phyloP scores from a whole-genome alignment of 2,888 invertebrate genomes.

The Ophraella communa region DNA sequence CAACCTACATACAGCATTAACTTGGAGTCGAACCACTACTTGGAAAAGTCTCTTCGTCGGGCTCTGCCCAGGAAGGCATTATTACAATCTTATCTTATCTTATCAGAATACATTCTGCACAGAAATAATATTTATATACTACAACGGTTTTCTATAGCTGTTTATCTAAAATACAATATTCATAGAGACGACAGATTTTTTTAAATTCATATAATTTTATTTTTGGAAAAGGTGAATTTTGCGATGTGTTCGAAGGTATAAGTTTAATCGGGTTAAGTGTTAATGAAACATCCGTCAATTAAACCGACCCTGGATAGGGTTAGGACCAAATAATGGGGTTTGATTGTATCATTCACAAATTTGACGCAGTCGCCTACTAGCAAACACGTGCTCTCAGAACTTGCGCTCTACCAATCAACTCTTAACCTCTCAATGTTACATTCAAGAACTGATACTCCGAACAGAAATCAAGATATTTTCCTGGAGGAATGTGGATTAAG shows the following conservation, averaged over 20 bases:
- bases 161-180: no score
- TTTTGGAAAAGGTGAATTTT: background rate
- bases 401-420: slow-evolving; percentile 12
- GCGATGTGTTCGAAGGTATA: background rate
- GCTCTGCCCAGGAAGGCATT: no score
- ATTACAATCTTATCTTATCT: no score
- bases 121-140: no score
- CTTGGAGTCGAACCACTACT: no score
- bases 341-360: slow-evolving; percentile 46
- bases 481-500: slow-evolving; percentile 1
- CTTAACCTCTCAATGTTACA: slow-evolving; percentile 34
- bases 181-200: no score
- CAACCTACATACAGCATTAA: no score
- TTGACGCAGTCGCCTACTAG: slow-evolving; percentile 41
- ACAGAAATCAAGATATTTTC: slow-evolving; percentile 17
- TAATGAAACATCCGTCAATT: background rate
- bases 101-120: no score
- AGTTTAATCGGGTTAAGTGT: background rate
- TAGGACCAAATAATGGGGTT: slow-evolving; percentile 61
- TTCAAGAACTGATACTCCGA: slow-evolving; percentile 23
- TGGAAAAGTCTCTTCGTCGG: no score
- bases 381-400: slow-evolving; percentile 23
- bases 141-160: no score
- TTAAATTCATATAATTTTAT: no score
- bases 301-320: slow-evolving; percentile 40